Percentiles rank a stretch among this genome's conserved stretches.
These are phyloP conservation scores for Osmerus mordax DNA, from an alignment of 2,113 vertebrate species.

Conservation along the genomic window DNA sequence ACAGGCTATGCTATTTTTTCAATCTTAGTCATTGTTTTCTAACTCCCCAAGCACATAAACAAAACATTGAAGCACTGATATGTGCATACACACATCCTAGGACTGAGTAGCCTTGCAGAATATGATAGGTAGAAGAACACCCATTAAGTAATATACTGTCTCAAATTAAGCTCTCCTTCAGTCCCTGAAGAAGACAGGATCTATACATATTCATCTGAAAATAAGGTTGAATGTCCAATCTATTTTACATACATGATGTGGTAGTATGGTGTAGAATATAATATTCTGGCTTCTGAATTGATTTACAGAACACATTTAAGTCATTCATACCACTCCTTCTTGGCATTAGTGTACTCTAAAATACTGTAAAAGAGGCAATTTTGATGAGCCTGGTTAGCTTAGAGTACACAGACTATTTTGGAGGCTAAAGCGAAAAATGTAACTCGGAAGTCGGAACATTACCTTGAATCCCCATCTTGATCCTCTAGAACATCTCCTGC, in stretches of 20 bases:
- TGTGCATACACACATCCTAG: too few species aligned
- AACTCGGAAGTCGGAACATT: conserved; percentile 26
- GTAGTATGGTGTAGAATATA: background rate
- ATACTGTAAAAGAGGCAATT: too few species aligned
- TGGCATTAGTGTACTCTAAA: background rate
- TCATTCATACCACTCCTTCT: background rate
- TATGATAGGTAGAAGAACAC: too few species aligned
- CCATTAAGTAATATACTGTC: too few species aligned
- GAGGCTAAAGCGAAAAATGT: too few species aligned
- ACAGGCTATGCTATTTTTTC: background rate
- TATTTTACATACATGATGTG: background rate
- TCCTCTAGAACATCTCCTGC: conserved; percentile 82
- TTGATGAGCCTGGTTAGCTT: too few species aligned
- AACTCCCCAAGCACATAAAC: background rate
- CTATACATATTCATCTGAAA: too few species aligned
- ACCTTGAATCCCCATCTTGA: conserved; percentile 94
- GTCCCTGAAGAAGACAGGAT: too few species aligned
- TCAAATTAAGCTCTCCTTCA: too few species aligned
- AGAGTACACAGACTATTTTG: too few species aligned
- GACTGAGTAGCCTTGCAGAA: too few species aligned
- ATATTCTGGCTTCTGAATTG: background rate
- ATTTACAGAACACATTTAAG: background rate
- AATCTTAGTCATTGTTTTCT: background rate
- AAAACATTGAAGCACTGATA: conserved; percentile 1
- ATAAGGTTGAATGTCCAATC: too few species aligned